phyloP scores from a whole-genome alignment of 2,888 invertebrate species.

The Mesorhabditis belari region DNA sequence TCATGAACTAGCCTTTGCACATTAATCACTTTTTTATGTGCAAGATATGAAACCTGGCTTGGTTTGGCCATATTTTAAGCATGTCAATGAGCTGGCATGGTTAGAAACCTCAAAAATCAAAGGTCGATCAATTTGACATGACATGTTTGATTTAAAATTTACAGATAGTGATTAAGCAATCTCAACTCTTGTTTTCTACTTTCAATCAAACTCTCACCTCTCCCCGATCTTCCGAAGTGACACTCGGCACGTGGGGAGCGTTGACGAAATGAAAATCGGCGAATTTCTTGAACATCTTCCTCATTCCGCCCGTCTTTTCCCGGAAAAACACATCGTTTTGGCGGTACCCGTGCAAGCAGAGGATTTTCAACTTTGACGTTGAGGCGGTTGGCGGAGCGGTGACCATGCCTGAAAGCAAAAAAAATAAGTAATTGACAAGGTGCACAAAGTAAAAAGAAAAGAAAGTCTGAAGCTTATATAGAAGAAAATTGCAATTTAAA shows the following conservation, averaged over 20 bases:
- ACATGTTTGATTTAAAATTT: too few relatives aligned
- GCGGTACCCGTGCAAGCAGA: conserved; percentile 51
- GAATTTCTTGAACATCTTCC: conserved; percentile 33
- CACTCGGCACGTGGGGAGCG: conserved; percentile 18
- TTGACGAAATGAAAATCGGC: conserved; percentile 35
- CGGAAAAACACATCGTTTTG: conserved; percentile 46
- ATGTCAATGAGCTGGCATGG: too few relatives aligned
- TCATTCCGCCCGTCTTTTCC: conserved; percentile 41
- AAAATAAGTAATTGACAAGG: too few relatives aligned
- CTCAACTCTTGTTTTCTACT: too few relatives aligned
- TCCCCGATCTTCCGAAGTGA: conserved; percentile 3
- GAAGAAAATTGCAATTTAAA: too few relatives aligned
- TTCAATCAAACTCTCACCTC: too few relatives aligned
- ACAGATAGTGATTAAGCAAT: too few relatives aligned
- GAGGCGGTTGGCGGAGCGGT: background rate
- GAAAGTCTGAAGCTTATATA: too few relatives aligned
- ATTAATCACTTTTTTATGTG: conserved; percentile 5
- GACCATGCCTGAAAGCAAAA: background rate
- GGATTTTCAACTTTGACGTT: conserved; percentile 27
- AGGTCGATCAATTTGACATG: too few relatives aligned
- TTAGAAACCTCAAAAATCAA: too few relatives aligned
- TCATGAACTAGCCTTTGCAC: background rate
- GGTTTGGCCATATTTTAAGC: too few relatives aligned
- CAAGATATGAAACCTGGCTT: conserved; percentile 1
- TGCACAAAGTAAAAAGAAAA: too few relatives aligned